These are phyloP conservation scores for Meiosimyza platycephala DNA, from an alignment of 2,888 invertebrate genomes.

Conservation along the genomic window DNA sequence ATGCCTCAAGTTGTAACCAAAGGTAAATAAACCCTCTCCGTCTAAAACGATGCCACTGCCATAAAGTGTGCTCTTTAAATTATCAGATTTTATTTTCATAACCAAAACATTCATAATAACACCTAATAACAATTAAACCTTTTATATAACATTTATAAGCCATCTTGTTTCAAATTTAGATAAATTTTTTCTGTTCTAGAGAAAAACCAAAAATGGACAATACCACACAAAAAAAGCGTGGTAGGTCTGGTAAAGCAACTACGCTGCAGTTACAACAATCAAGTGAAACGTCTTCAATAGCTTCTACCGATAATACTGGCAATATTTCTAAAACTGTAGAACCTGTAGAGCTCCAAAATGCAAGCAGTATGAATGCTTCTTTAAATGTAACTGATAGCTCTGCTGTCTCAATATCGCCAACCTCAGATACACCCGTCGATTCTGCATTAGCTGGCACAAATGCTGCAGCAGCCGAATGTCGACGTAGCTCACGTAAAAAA, in stretches of 20 bases:
- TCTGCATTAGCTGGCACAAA: background rate
- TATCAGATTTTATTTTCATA: no score
- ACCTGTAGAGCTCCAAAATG: background rate
- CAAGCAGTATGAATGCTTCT: background rate
- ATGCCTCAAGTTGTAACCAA: no score
- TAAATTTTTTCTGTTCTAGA: background rate
- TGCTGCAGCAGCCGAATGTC: constrained; percentile 50
- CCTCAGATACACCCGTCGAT: background rate
- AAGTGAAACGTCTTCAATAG: background rate
- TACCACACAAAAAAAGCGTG: background rate
- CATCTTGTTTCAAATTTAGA: background rate
- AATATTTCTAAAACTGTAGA: background rate
- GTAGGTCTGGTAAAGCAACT: background rate
- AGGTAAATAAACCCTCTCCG: no score
- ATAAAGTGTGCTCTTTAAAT: no score
- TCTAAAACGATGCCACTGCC: no score
- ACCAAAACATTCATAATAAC: no score
- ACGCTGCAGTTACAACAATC: background rate
- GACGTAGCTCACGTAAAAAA: constrained; percentile 65
- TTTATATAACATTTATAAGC: no score
- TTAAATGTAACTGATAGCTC: background rate
- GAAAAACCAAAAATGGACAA: constrained; percentile 6
- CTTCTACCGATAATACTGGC: background rate
- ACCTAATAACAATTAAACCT: no score
- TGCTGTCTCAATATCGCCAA: background rate